These are phyloP conservation scores for Wasmannia auropunctata DNA, from an alignment of 1,140 invertebrate genomes.

Conservation along the genomic window DNA sequence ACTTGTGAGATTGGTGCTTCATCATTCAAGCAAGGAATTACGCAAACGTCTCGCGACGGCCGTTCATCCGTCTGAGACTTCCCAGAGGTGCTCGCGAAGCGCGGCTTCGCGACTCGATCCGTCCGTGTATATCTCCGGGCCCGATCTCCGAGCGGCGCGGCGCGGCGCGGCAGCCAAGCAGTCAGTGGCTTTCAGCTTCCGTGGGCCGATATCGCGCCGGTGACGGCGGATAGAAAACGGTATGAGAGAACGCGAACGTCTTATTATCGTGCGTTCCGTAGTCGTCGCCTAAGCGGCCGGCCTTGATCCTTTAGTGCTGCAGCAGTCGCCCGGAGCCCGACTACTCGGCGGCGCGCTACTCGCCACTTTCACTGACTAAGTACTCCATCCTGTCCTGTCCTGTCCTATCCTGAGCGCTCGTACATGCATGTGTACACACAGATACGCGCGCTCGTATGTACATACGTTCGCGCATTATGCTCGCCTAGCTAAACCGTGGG, in stretches of 20 bases:
- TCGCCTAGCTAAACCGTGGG: constrained; percentile 69
- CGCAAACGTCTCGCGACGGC: constrained; percentile 35
- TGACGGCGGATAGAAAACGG: constrained; percentile 42
- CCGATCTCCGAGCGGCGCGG: constrained; percentile 14
- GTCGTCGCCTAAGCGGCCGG: constrained; percentile 76
- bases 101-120: constrained; percentile 4
- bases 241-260: constrained; percentile 56
- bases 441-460: neutral
- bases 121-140: constrained; percentile 20
- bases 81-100: constrained; percentile 18
- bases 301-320: constrained; percentile 83
- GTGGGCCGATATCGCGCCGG: constrained; percentile 26
- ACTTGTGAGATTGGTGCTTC: constrained; percentile 30
- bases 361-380: constrained; percentile 81
- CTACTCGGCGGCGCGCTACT: constrained; percentile 67
- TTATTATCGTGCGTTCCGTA: constrained; percentile 65
- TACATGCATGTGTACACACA: constrained; percentile 31
- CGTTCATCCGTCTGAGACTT: constrained; percentile 38
- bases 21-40: constrained; percentile 56
- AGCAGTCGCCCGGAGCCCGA: constrained; percentile 77
- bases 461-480: constrained; percentile 67
- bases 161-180: constrained; percentile 7
- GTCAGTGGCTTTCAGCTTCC: constrained; percentile 56
- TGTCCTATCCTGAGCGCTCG: constrained; percentile 61
- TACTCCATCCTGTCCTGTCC: constrained; percentile 71